Conservation (phyloP, 2,888 invertebrate species). For the Cephus runcator region DNA sequence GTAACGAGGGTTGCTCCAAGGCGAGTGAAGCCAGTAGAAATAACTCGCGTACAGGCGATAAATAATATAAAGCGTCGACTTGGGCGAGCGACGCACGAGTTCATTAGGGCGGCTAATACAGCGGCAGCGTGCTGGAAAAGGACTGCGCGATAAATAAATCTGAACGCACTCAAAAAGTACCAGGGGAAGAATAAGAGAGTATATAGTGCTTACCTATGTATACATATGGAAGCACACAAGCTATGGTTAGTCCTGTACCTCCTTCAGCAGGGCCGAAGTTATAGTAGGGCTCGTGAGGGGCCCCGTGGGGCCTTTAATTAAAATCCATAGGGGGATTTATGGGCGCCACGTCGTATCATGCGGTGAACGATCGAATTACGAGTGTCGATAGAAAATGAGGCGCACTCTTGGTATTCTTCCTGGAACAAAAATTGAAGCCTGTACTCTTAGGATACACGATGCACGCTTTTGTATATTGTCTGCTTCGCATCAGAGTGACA, state of each 20-base stretch:
- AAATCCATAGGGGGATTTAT: neutral
- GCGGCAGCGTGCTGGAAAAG: conserved; percentile 1
- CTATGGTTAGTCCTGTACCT: neutral
- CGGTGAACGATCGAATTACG: neutral
- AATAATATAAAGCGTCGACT: neutral
- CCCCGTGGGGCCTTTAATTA: neutral
- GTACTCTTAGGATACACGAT: neutral
- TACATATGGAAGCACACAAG: neutral
- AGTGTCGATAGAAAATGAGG: neutral
- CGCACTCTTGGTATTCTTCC: neutral
- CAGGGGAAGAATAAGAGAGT: neutral
- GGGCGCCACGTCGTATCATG: neutral
- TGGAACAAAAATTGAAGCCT: neutral
- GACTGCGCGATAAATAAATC: neutral
- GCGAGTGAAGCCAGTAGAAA: neutral
- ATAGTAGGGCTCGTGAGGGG: neutral
- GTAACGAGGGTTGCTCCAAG: neutral
- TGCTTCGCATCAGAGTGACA: neutral
- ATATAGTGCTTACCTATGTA: neutral
- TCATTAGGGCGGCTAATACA: conserved; percentile 21
- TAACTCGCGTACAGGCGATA: neutral
- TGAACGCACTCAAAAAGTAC: neutral
- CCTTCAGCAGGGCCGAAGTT: neutral
- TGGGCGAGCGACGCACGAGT: conserved; percentile 12
- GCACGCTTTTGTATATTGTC: neutral